These are phyloP conservation scores for Rhabdomys dilectus DNA, from an alignment of 2,113 vertebrate genomes.

Conservation along the genomic window DNA sequence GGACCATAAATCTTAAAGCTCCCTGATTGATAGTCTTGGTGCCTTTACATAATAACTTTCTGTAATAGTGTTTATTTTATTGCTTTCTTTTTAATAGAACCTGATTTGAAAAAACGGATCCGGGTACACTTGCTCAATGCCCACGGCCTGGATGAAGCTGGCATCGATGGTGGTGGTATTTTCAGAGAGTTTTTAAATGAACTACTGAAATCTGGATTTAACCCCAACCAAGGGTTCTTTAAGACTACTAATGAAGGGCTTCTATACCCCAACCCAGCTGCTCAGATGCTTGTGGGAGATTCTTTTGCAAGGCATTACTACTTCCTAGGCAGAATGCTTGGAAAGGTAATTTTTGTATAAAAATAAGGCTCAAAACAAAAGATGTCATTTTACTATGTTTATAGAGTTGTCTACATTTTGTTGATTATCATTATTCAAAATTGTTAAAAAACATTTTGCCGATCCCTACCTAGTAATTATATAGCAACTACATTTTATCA, in stretches of 20 bases:
- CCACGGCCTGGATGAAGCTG: slow-evolving; percentile 97
- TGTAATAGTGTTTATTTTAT: background rate
- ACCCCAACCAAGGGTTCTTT: slow-evolving; percentile 98
- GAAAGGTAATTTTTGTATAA: slow-evolving; percentile 91
- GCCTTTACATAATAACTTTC: background rate
- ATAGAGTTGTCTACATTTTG: too few species aligned
- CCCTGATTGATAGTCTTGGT: background rate
- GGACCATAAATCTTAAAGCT: background rate
- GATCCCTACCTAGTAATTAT: background rate
- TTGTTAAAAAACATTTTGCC: background rate
- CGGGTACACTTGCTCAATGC: slow-evolving; percentile 97
- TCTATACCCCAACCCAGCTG: slow-evolving; percentile 96
- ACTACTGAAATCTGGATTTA: slow-evolving; percentile 97
- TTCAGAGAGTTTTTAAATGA: slow-evolving; percentile 99
- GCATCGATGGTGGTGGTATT: slow-evolving; percentile 98
- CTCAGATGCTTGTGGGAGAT: slow-evolving; percentile 96
- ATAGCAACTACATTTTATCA: background rate
- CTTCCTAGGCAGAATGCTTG: slow-evolving; percentile 97
- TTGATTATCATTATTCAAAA: background rate
- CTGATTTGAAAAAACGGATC: slow-evolving; percentile 96
- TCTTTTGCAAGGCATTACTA: slow-evolving; percentile 97
- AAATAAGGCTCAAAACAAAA: background rate
- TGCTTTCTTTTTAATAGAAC: slow-evolving; percentile 87
- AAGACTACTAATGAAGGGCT: slow-evolving; percentile 98
- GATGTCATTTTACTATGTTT: background rate